Evolutionary conservation across 2,113 vertebrate genomes (phyloP).

Genomic region (Asarcornis scutulata): DNA sequence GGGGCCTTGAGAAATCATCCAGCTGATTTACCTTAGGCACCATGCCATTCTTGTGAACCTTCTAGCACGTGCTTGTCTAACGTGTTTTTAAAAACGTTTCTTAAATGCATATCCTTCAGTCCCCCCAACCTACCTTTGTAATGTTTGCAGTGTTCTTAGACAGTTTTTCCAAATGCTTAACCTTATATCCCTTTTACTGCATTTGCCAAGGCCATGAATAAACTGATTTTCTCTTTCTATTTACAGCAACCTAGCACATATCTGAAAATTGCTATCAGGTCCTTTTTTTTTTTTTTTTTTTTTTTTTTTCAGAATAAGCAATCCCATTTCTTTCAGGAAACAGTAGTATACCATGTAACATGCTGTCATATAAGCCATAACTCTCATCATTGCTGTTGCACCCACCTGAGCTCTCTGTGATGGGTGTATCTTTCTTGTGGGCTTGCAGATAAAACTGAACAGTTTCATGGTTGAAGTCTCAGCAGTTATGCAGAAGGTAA

Average conservation of each 20-base stretch:
- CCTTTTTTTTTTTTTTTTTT: slow-evolving; percentile 11
- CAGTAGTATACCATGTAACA: background rate
- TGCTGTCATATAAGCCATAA: background rate
- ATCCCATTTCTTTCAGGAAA: background rate
- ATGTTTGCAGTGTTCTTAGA: background rate
- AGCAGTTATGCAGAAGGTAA: background rate
- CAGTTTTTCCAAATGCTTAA: background rate
- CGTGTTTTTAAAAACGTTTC: background rate
- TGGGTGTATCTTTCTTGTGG: background rate
- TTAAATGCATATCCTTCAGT: background rate
- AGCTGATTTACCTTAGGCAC: background rate
- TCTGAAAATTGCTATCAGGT: background rate
- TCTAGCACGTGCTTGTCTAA: background rate
- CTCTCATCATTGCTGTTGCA: background rate
- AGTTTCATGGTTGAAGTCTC: background rate
- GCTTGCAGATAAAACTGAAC: background rate
- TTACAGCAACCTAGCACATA: background rate
- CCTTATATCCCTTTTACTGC: background rate
- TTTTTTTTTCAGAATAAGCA: background rate
- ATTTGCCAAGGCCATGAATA: background rate
- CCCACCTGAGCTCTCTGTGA: background rate
- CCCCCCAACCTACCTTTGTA: background rate
- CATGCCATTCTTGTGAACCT: background rate
- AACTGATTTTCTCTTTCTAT: background rate
- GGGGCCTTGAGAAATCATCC: background rate